Evolutionary conservation across 2,113 vertebrate genomes (phyloP), one percentile per base, ranked within the genome.

Genomic region (Alaudala cheleensis): DNA sequence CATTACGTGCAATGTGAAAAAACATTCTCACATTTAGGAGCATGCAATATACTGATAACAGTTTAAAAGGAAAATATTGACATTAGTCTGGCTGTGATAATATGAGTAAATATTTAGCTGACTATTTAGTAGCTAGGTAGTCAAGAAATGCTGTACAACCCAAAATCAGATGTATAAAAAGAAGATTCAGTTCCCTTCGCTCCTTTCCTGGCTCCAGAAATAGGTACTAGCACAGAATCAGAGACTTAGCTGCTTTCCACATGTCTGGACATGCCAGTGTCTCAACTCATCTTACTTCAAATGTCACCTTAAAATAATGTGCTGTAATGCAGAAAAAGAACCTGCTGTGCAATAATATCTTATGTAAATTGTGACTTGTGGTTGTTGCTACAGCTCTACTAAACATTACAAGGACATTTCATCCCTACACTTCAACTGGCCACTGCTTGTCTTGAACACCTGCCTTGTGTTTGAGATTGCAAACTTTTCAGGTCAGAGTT

Each of bases 21-120:
- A 74, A 66, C 45, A 37, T 57, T 86, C 64, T 78, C 70, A 64
- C 39, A 50, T 91, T 91, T 93, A 54, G 42, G 83, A 92, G 39
- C 87, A 94, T 69, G 56, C 31, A 88, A 58, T 84, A 79, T 40
- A 42, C 50, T 91, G 67, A 95, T 83, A 96, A 88, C 80, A 87
- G 62, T 45, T 92, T 81, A 87, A 93, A 97, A 97, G 77, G 86
- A 96, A 97, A 97, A 96, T 74, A 81, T 91, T 95, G 64, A 69
- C 84, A 81, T 96, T 95, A 89, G 81, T 97, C 92, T 93, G 85
- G 15, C 72, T 95, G 83, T 70, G 90, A 91, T 92, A 96, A 93
- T 76, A 93, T 76, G 95, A 97, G 65, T 90, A 91, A 92, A 95
- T 86, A 96, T 94, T 96, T 97, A 95, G 78, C 87, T 92, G 47